A percentile compares a stretch with the other conserved stretches of the same genome.
Conservation (phyloP, 2,113 vertebrate species). For the Oceanodroma tethys region DNA sequence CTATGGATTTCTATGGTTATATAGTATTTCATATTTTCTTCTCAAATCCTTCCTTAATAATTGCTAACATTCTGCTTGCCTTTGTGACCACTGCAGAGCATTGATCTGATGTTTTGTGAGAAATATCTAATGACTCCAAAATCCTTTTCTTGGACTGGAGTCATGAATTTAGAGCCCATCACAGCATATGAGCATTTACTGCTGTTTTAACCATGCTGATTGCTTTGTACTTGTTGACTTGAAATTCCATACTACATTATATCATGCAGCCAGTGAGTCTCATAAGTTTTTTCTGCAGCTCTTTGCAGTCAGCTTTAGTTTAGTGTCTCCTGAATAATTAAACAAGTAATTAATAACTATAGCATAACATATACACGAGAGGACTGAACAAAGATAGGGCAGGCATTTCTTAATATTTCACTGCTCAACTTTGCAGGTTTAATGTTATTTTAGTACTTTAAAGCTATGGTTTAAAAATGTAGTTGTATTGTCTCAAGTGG, state of each 20-base stretch:
- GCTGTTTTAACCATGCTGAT: slow-evolving; percentile 6
- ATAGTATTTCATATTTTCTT: slow-evolving; percentile 22
- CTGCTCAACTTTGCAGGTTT: background rate
- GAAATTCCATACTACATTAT: background rate
- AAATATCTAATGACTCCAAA: slow-evolving; percentile 26
- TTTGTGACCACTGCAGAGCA: background rate
- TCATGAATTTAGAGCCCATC: slow-evolving; percentile 4
- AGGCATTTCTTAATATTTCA: background rate
- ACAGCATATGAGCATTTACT: background rate
- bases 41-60: slow-evolving; percentile 32
- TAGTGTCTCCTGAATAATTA: slow-evolving; percentile 21
- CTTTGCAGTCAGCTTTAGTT: background rate
- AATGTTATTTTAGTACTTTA: background rate
- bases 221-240: slow-evolving; percentile 10
- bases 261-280: background rate
- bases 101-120: slow-evolving; percentile 21
- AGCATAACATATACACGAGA: background rate
- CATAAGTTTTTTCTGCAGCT: background rate
- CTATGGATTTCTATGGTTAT: background rate
- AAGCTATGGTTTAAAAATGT: background rate
- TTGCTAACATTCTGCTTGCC: background rate
- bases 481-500: background rate
- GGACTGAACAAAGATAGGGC: background rate
- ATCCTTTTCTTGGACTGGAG: background rate
- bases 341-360: slow-evolving; percentile 30